Evolutionary conservation across 2,888 invertebrate genomes (phyloP), one percentile per base, ranked within the genome.

Genomic region (Emesis castigata): DNA sequence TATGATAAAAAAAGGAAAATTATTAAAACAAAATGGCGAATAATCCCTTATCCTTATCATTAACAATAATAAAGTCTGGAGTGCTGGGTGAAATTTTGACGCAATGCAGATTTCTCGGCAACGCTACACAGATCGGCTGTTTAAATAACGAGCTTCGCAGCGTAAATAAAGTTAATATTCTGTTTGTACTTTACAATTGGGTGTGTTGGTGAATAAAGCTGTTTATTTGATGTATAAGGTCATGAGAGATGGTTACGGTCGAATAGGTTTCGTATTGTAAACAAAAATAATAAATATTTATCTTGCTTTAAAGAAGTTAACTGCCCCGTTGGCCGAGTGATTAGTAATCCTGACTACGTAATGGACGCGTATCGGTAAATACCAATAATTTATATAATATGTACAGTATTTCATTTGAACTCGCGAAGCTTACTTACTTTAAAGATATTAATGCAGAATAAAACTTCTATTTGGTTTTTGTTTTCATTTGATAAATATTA

Each of bases 121-220:
- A 58, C 58, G 11, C 22, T 58, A 58, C 18, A 9, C 58, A 58
- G 58, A 20, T 22, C 11, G 11, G 22, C 11, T 58, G 20, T 58
- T 58, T 58, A 20, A 11, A 58, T 18, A 53, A 39, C 14, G 39
- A 39, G 39, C 39, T 18, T 18, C 22, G 22, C 16, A 48, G 48
- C 20, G 58, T 58, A 58, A 58, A 58, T 58, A 58, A 58, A 58
- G 58, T 58, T 58, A 58, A 58, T 20, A 58, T 58, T 58, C 58
- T 14, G 58, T 58, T 58, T 58, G 58, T 20, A 22, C 18, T 58
- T 14, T 2, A 58, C 58, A 58, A 58, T 22, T 58, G 22, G 58
- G 22, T 58, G 58, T 58, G 58, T 56, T 56, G 8, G 53, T 16
- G 18, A 56, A 11, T 58, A 14, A 58, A 58, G 18, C 5, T 22